Evolutionary conservation across 2,113 vertebrate genomes (phyloP).

Genomic region (Oncorhynchus mykiss): DNA sequence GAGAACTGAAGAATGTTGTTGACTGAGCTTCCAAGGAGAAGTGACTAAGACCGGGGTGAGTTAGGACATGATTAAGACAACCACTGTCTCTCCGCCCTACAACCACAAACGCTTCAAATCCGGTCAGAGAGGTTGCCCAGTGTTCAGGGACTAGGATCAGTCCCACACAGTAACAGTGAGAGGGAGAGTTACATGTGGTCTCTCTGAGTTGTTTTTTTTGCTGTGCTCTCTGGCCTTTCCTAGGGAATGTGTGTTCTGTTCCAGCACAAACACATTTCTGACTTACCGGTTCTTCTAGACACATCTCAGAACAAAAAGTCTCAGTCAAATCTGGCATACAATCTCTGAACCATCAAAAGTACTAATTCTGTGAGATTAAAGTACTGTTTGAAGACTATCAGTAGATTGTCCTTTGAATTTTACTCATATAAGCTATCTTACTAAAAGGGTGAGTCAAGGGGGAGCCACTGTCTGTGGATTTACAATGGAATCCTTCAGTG

Average conservation of each 20-base stretch:
- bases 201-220: not conserved
- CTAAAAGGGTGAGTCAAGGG: not conserved
- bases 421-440: too few relatives aligned
- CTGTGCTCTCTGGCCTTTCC: not conserved
- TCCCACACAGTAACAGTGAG: not conserved
- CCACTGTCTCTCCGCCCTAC: not conserved
- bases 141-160: not conserved
- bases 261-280: constrained; percentile 2
- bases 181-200: not conserved
- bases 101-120: not conserved
- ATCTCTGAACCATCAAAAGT: too few relatives aligned
- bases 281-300: not conserved
- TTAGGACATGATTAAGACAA: constrained; percentile 1
- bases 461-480: not conserved
- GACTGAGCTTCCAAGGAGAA: not conserved
- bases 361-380: too few relatives aligned
- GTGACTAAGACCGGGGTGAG: not conserved
- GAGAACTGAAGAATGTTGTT: not conserved
- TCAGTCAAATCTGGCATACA: too few relatives aligned
- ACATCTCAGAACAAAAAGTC: too few relatives aligned
- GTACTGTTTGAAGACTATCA: too few relatives aligned
- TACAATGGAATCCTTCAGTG: constrained; percentile 16
- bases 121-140: not conserved
- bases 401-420: too few relatives aligned
- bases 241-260: not conserved